Percentiles rank a stretch among this genome's conserved stretches.
Conservation (phyloP, 2,888 invertebrate species). For the Drosophila percnosoma region DNA sequence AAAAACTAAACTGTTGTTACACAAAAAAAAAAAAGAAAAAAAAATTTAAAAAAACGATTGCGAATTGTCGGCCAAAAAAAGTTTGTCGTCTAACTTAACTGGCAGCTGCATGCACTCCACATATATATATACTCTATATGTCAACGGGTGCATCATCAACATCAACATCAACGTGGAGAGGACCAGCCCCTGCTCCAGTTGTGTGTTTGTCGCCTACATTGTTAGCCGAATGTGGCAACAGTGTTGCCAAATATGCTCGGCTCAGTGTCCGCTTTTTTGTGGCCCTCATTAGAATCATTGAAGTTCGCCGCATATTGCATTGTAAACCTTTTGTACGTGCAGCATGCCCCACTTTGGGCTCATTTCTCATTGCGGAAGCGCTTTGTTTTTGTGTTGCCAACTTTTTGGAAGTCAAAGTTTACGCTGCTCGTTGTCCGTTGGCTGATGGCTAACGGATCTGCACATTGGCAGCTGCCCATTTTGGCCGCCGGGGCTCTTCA, state of each 20-base stretch:
- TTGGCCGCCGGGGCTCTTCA: background rate
- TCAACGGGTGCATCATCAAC: slow-evolving; percentile 28
- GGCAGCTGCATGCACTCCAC: slow-evolving; percentile 3
- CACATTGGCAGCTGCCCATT: slow-evolving; percentile 39
- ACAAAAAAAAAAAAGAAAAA: background rate
- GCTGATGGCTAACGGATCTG: slow-evolving; percentile 63
- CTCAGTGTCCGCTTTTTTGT: slow-evolving; percentile 32
- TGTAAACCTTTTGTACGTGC: slow-evolving; percentile 18
- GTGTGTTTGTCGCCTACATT: slow-evolving; percentile 27
- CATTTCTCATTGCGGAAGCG: slow-evolving; percentile 59
- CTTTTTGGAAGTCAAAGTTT: slow-evolving; percentile 65
- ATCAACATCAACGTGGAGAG: slow-evolving; percentile 14
- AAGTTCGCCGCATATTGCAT: slow-evolving; percentile 39
- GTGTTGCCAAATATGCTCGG: slow-evolving; percentile 26
- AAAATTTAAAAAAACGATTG: slow-evolving; percentile 22
- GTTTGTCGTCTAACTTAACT: slow-evolving; percentile 56
- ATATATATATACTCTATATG: background rate
- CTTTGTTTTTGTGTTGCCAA: slow-evolving; percentile 64
- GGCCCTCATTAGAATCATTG: slow-evolving; percentile 67
- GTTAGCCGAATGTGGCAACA: slow-evolving; percentile 27
- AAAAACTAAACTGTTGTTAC: slow-evolving; percentile 59
- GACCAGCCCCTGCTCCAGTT: slow-evolving; percentile 1
- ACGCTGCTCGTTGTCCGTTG: slow-evolving; percentile 48
- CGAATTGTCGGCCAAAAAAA: slow-evolving; percentile 51
- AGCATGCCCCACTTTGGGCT: slow-evolving; percentile 50